Base-by-base conservation (phyloP, 2,113 vertebrate species). In the Saiga tatarica region DNA sequence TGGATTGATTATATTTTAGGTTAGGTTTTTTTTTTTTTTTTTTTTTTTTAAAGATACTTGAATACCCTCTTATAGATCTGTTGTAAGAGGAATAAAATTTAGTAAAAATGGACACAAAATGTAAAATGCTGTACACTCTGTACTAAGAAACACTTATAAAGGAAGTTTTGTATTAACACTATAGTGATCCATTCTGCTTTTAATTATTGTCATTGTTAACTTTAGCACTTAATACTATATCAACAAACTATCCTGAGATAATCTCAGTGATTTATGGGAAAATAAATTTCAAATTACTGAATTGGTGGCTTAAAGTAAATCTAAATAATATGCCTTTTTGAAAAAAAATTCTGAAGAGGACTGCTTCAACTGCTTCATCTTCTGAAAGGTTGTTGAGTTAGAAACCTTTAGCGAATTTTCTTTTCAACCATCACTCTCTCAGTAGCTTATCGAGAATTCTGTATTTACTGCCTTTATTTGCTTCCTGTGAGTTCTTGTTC, bases 71-170 rank as follows among this genome's bases (percentile, higher is more conserved):
- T 71, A 36, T 0, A 79, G 25, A 53, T 50, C 19, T 62, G 1
- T 88, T 82, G 57, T 7, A 67, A 97, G 52, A 15, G 47, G 53
- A 76, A 4, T 47, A 92, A 67, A 84, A 78, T 60, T 88, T 88
- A 97, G 62, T 95, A 85, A 87, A 95, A 95, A 88, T 78, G 26
- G 76, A 95, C 30, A 45, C 42, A 95, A 94, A 16, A 45, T 95
- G 5, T 60, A 92, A 96, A 85, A 64, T 87, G 42, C 7, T 78
- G 92, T 87, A 15, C 25, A 79, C 62, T 96, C 19, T 96, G n/a
- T 25, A 87, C 78, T 95, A 91, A 85, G 95, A n/a, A 45, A 26
- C 5, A 53, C 30, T 88, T 23, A 50, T 25, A 85, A 81, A 96
- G n/a, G 71, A 79, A 95, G 28, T 25, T 17, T 67, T 82, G 23